Percentiles rank a stretch among this genome's conserved stretches.
Evolutionary conservation across 2,113 vertebrate species (phyloP).

Genomic region (Poecilia latipinna): DNA sequence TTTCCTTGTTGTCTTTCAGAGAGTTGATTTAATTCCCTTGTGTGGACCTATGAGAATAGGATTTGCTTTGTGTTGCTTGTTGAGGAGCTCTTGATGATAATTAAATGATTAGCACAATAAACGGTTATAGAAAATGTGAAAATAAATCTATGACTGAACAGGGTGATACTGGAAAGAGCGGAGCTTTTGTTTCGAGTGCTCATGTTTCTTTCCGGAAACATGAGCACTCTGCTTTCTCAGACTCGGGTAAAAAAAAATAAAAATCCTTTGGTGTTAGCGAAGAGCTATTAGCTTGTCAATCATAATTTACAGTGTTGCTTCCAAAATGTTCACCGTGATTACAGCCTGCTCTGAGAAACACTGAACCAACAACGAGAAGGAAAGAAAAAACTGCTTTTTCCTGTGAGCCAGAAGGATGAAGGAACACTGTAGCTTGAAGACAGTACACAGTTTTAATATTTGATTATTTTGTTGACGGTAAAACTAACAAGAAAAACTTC

Average conservation of each 20-base stretch:
- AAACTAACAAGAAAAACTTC: not conserved
- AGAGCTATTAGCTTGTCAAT: not conserved
- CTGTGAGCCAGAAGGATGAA: not conserved
- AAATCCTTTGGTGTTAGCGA: not conserved
- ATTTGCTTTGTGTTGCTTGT: slow-evolving; percentile 14
- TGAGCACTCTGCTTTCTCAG: not conserved
- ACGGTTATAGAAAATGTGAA: slow-evolving; percentile 20
- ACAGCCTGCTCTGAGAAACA: not conserved
- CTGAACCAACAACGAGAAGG: not conserved
- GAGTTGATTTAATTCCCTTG: slow-evolving; percentile 30
- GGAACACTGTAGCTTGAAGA: not conserved
- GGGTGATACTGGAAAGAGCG: slow-evolving; percentile 9
- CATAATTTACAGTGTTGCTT: too few species aligned
- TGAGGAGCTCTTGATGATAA: slow-evolving; percentile 30
- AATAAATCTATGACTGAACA: slow-evolving; percentile 13
- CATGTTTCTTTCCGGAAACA: not conserved
- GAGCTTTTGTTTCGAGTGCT: not conserved
- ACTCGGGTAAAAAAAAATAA: not conserved
- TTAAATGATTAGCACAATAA: slow-evolving; percentile 28
- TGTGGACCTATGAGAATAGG: slow-evolving; percentile 30
- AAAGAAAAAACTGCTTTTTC: not conserved
- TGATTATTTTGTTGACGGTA: not conserved
- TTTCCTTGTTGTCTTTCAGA: slow-evolving; percentile 29
- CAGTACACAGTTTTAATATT: not conserved
- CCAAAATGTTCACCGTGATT: not conserved